phyloP scores from a whole-genome alignment of 2,113 vertebrate species.

The Thamnaconus septentrionalis region DNA sequence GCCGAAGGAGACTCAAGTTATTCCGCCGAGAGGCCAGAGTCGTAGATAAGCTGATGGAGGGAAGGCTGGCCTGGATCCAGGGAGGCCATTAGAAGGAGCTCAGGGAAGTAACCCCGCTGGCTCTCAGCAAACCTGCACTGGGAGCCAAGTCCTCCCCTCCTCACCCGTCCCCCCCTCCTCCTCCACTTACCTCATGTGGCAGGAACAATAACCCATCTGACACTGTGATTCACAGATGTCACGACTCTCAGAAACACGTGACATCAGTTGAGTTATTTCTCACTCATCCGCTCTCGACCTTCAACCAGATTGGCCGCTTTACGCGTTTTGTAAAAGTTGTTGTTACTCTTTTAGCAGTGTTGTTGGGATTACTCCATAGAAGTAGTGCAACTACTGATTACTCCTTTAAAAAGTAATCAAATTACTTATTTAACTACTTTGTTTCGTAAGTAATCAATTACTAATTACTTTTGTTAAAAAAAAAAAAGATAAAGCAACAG shows the following conservation, averaged over 20 bases:
- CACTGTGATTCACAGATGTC: neutral
- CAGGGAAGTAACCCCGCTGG: conserved; percentile 19
- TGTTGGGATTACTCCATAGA: too few species aligned
- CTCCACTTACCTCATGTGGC: conserved; percentile 10
- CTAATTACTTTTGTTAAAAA: too few species aligned
- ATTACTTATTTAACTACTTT: too few species aligned
- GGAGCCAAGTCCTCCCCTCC: conserved; percentile 2
- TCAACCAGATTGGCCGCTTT: neutral
- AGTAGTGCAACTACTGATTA: too few species aligned
- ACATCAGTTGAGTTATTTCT: too few species aligned
- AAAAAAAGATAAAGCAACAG: conserved; percentile 16
- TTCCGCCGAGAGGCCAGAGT: conserved; percentile 2
- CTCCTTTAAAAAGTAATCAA: too few species aligned
- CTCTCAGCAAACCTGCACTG: conserved; percentile 25
- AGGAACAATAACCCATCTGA: conserved; percentile 27
- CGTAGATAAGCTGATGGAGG: conserved; percentile 2
- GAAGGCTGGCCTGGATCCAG: conserved; percentile 35
- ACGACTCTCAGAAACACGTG: neutral
- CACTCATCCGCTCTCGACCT: too few species aligned
- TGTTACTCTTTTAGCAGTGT: too few species aligned
- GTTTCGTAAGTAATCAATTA: too few species aligned
- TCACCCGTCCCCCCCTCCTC: conserved; percentile 21
- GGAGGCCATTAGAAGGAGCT: conserved; percentile 44
- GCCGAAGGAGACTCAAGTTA: conserved; percentile 15
- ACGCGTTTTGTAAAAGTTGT: neutral